Base-by-base conservation (phyloP, 37 sponge, comb jelly and placozoan species). In the Haliclona indistincta region DNA sequence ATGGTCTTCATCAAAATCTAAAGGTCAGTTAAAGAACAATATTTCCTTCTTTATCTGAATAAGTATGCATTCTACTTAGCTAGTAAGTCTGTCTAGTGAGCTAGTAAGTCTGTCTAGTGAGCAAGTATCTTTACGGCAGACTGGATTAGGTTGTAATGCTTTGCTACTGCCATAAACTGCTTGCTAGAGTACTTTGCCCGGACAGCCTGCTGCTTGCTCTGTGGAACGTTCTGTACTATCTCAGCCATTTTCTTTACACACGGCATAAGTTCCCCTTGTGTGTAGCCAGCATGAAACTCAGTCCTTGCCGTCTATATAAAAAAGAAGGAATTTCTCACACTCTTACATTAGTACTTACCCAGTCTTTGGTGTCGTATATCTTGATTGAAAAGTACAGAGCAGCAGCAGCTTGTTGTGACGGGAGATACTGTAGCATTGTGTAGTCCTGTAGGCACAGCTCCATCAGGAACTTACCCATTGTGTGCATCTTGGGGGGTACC, bases 191-290 rank as follows among this genome's bases (percentile, higher is more conserved):
- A 98, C 86, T 98, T 98, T 43, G 29, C 73, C 56, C 72, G 78
- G 33, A 94, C 95, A 38, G 99, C 99, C 65, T 98, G 95, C 76
- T 91, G 93, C 68, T 89, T 91, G n/a, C 84, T 37, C n/a, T 77
- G 80, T 43, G 45, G 64, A 81, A 91, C 89, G 43, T 73, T 71
- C 25, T 38, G 33, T 35, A 94, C 92, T 44, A 94, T 68, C 52
- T 73, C 32, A 22, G 93, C 90, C 76, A 96, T 76, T 43, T 79
- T 84, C 39, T 45, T 39, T n/a, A 83, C 68, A 69, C 89, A 89
- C 0, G 88, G 91, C 41, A 68, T 4, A 32, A 96, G 67, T 20
- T 83, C 77, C 17, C 71, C 64, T 36, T 93, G 76, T 25, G 75
- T 75, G 78, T 96, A 96, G 23, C 80, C n/a, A n/a, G n/a, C n/a